Base-by-base conservation (phyloP, 2,797 vertebrate genomes). In the Thunnus albacares region DNA sequence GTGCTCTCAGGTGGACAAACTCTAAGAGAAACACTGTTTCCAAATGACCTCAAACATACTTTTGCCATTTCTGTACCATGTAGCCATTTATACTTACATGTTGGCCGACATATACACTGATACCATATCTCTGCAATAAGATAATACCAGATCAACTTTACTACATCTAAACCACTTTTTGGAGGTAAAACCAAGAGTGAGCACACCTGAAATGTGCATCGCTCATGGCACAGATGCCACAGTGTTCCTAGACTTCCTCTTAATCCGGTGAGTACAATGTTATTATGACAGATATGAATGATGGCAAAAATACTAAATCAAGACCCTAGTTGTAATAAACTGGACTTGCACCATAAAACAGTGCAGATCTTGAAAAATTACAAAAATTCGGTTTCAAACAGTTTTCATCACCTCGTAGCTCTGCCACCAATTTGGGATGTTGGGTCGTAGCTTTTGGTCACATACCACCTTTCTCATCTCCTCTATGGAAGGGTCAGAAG, bases 381-480 rank as follows among this genome's bases (percentile, higher is more conserved):
- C 5, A 26, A 52, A 18, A 41, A 24, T 55, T 24, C 47, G 5
- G 20, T 56, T 65, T 30, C 3, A 62, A 56, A 18, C 1, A 15
- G 20, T 47, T 69, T 75, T 35, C 10, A 45, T 90, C 90, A 99
- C 98, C 97, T 99, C 98, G 0, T 98, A 97, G 92, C 97, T 98
- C 89, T 98, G 98, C 97, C 98, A 98, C 97, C 97, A 97, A 77
- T 98, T 99, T 1, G 97, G 97, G 90, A 99, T 96, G 83, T 97
- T 98, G n/a, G 97, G 98, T 63, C 98, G 94, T 30, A 98, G 87
- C 52, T 97, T 97, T 95, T 98, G 97, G 79, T 99, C 98, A 84
- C 97, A 99, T 15, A 98, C 97, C 0, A 99, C 96, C 94, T 97
- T 98, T 81, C 97, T 93, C 98, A 99, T 99, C 93, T 99, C 98